Percentiles rank a stretch among this genome's conserved stretches.
phyloP scores from a whole-genome alignment of 92 coral and sea anemone species.

The Pocillopora meandrina region DNA sequence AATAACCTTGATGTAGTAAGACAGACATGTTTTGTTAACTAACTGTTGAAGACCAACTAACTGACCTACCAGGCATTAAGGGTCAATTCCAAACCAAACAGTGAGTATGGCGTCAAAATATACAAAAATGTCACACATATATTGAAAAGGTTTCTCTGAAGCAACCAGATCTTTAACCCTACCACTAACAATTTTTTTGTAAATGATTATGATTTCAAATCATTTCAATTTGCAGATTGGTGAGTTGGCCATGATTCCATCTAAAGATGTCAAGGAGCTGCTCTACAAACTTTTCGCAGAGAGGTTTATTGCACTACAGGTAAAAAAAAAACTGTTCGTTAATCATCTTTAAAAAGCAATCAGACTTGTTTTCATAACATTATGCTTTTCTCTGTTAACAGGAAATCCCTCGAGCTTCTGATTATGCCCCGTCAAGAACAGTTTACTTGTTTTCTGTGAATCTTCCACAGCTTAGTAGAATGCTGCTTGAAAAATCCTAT shows the following conservation, averaged over 20 bases:
- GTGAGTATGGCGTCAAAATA: too few relatives aligned
- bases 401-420: conserved; percentile 94
- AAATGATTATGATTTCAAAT: neutral
- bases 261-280: conserved; percentile 93
- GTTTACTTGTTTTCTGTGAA: conserved; percentile 94
- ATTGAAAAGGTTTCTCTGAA: too few relatives aligned
- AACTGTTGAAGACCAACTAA: too few relatives aligned
- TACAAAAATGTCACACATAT: too few relatives aligned
- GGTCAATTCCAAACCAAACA: too few relatives aligned
- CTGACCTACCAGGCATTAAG: too few relatives aligned
- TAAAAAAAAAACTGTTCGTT: conserved; percentile 17
- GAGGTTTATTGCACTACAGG: conserved; percentile 88
- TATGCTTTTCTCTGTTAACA: conserved; percentile 12
- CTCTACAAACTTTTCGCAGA: conserved; percentile 92
- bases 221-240: conserved; percentile 69
- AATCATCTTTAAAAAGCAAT: neutral
- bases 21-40: too few relatives aligned
- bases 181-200: neutral
- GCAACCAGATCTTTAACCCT: too few relatives aligned
- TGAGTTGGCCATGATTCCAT: conserved; percentile 94
- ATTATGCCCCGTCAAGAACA: conserved; percentile 98
- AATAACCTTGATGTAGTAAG: too few relatives aligned
- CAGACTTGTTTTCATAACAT: neutral
- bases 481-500: conserved; percentile 90
- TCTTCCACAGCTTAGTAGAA: conserved; percentile 80